A percentile compares a stretch with the other conserved stretches of the same genome.
These are phyloP conservation scores for Notodonta dromedarius DNA, from an alignment of 2,888 invertebrate genomes.

Conservation along the genomic window DNA sequence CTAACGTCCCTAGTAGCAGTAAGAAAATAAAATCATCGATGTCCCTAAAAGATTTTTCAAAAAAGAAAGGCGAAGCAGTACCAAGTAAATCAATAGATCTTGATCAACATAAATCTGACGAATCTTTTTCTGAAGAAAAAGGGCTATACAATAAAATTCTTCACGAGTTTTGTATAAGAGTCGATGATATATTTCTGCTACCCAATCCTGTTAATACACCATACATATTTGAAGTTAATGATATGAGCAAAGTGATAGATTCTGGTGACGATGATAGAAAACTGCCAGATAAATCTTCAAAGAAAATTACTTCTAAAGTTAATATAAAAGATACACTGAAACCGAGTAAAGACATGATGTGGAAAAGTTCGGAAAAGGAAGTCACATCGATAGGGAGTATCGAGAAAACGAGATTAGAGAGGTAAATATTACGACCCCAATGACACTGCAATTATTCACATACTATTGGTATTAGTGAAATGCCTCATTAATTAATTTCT, in stretches of 20 bases:
- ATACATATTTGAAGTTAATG: slow-evolving; percentile 60
- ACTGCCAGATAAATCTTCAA: slow-evolving; percentile 46
- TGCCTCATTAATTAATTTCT: slow-evolving; percentile 29
- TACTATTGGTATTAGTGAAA: no score
- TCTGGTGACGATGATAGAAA: slow-evolving; percentile 51
- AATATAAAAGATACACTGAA: slow-evolving; percentile 48
- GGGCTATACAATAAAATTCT: slow-evolving; percentile 42
- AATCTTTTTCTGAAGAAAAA: slow-evolving; percentile 43
- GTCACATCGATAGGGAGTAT: slow-evolving; percentile 40
- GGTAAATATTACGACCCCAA: slow-evolving; percentile 34
- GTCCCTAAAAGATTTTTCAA: slow-evolving; percentile 42
- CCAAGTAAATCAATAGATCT: slow-evolving; percentile 8
- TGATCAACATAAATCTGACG: slow-evolving; percentile 13
- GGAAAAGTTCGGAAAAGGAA: slow-evolving; percentile 46
- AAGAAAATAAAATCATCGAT: slow-evolving; percentile 45
- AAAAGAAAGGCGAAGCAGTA: slow-evolving; percentile 38
- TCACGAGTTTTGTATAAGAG: slow-evolving; percentile 48
- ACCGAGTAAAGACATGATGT: slow-evolving; percentile 53
- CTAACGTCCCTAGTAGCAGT: slow-evolving; percentile 16
- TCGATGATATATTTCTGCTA: slow-evolving; percentile 45
- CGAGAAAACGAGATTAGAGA: slow-evolving; percentile 48
- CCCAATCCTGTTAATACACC: slow-evolving; percentile 28
- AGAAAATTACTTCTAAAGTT: slow-evolving; percentile 44
- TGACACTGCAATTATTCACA: no score
- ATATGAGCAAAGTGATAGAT: slow-evolving; percentile 57